These are phyloP conservation scores for Panopea generosa DNA, from an alignment of 2,888 invertebrate species.

Conservation along the genomic window DNA sequence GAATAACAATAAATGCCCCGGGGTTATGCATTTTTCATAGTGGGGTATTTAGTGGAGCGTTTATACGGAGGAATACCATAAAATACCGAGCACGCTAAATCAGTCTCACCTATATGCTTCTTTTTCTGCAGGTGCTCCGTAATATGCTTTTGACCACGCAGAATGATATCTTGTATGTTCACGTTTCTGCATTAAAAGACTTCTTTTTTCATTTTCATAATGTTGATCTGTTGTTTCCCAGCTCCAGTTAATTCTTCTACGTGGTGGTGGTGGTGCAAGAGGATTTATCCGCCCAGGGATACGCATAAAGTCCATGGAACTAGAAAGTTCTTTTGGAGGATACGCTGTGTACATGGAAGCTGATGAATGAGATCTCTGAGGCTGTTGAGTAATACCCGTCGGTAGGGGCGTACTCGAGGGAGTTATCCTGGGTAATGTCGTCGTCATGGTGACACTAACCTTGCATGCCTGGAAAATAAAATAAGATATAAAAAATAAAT, in stretches of 20 bases:
- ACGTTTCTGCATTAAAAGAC: constrained; percentile 80
- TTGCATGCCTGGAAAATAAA: constrained; percentile 51
- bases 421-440: constrained; percentile 76
- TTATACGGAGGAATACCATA: too few relatives aligned
- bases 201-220: constrained; percentile 81
- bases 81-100: too few relatives aligned
- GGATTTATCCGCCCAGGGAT: constrained; percentile 79
- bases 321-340: constrained; percentile 78
- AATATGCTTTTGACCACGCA: constrained; percentile 83
- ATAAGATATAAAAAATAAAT: too few relatives aligned
- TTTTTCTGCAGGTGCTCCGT: constrained; percentile 82
- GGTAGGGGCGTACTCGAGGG: constrained; percentile 70
- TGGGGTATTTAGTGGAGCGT: too few relatives aligned
- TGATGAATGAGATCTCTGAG: constrained; percentile 64
- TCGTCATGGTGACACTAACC: constrained; percentile 41
- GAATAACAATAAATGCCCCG: too few relatives aligned
- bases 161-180: constrained; percentile 83
- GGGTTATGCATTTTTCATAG: too few relatives aligned
- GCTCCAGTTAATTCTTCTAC: constrained; percentile 77
- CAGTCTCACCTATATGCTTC: constrained; percentile 81
- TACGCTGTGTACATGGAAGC: constrained; percentile 73
- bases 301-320: constrained; percentile 72
- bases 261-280: constrained; percentile 78
- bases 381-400: constrained; percentile 44
- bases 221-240: constrained; percentile 83